Base-by-base conservation (phyloP, 2,797 vertebrate genomes). In the Vultur gryphus region DNA sequence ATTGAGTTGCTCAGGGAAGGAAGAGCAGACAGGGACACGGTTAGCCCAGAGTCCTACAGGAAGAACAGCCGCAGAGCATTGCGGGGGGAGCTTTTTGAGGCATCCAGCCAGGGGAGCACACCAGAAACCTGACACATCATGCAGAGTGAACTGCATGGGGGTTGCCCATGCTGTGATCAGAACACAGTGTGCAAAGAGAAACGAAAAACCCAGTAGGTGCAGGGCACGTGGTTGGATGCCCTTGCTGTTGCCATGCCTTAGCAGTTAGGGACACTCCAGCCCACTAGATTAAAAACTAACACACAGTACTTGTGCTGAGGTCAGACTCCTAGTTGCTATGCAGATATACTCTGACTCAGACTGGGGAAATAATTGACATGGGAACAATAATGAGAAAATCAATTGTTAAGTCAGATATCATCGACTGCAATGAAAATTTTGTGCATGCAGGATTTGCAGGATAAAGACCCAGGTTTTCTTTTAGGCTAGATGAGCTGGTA, bases 301-400 rank as follows among this genome's bases (percentile, higher is more conserved):
- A 26, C 2, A 1, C 12, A 10, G 73, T 16, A 61, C 62, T 81
- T 55, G 23, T 0, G 1, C 44, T 51, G 75, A 89, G 87, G 80
- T 90, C 89, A 95, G 69, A 13, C 46, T 86, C 23, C 65, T 90
- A 43, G 54, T 88, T 93, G 79, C 91, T 75, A 87, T 86, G 91
- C 94, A 95, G 82, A 91, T 90, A 39, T 16, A 73, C 76, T 52
- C 79, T 82, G 77, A 51, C 81, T 83, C 41, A 55, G 77, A 29
- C 35, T 39, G 41, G 78, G 57, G 66, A 88, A 95, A 91, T 92
- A 92, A 97, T 82, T 94, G 95, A 93, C 95, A 91, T 52, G 79
- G 92, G 93, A 97, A 65, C 92, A 94, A 94, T 96, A 97, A 97
- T 92, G 94, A 96, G 92, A 97, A 97, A 97, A 97, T 97, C 95